Evolutionary conservation across 1,140 invertebrate species (phyloP).

Genomic region (Macrocentrus cingulum): DNA sequence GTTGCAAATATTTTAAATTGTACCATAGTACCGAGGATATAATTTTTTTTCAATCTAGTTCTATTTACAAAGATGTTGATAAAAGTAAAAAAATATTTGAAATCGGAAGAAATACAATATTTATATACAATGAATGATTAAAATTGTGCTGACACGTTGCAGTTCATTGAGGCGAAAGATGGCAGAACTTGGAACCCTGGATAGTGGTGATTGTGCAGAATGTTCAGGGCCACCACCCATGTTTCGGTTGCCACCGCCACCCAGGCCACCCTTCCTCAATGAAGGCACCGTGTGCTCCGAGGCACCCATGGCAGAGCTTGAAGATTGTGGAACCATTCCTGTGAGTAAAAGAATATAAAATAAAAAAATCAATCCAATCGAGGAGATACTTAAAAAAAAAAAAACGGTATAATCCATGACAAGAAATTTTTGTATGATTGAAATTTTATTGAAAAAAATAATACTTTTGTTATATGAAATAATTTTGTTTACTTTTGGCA

Average conservation of each 20-base stretch:
- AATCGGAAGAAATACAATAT: too few relatives aligned
- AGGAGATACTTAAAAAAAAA: not conserved
- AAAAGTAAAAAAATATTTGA: too few relatives aligned
- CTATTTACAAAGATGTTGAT: not conserved
- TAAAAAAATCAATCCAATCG: not conserved
- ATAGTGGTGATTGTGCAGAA: slow-evolving; percentile 53
- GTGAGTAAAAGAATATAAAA: slow-evolving; percentile 35
- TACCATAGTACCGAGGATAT: not conserved
- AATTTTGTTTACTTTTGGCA: not conserved
- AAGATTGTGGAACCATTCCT: slow-evolving; percentile 54
- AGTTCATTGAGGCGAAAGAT: slow-evolving; percentile 55
- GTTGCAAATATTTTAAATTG: not conserved
- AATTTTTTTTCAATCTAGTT: not conserved
- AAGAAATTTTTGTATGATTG: too few relatives aligned
- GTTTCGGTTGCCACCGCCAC: slow-evolving; percentile 55
- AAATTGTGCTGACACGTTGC: not conserved
- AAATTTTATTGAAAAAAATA: not conserved
- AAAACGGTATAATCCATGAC: too few relatives aligned
- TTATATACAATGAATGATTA: too few relatives aligned
- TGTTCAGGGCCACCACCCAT: slow-evolving; percentile 54
- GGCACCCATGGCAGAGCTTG: slow-evolving; percentile 51
- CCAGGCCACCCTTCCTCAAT: slow-evolving; percentile 53
- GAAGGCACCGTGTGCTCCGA: slow-evolving; percentile 55
- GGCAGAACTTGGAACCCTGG: slow-evolving; percentile 55
- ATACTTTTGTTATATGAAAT: too few relatives aligned